Conservation (phyloP, 2,888 invertebrate genomes). For the Trilocha varians region DNA sequence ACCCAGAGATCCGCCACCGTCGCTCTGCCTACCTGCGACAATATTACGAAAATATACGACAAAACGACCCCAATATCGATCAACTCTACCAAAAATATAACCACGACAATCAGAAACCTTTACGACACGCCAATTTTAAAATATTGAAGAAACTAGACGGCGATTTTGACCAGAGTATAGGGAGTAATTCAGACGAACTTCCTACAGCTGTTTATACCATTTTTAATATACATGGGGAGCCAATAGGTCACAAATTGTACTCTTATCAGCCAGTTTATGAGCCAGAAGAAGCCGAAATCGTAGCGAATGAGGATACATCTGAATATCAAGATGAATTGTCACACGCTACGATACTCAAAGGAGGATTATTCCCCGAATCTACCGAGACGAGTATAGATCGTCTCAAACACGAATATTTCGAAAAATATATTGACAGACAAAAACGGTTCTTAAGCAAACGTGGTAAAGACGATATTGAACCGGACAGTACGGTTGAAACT, state of each 20-base stretch:
- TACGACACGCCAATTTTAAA: slow-evolving; percentile 62
- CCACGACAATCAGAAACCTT: slow-evolving; percentile 44
- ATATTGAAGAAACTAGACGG: slow-evolving; percentile 60
- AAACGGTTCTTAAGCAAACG: slow-evolving; percentile 52
- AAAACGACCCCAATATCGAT: slow-evolving; percentile 36
- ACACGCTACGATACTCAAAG: slow-evolving; percentile 57
- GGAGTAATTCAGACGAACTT: slow-evolving; percentile 39
- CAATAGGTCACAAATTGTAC: slow-evolving; percentile 60
- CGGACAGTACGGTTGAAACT: slow-evolving; percentile 24
- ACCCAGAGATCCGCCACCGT: slow-evolving; percentile 49
- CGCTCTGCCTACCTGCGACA: slow-evolving; percentile 56
- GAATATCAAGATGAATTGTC: slow-evolving; percentile 48
- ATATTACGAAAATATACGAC: slow-evolving; percentile 51
- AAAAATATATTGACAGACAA: slow-evolving; percentile 53
- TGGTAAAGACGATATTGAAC: slow-evolving; percentile 39
- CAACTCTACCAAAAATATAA: slow-evolving; percentile 64
- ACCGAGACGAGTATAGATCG: slow-evolving; percentile 46
- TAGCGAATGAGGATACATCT: slow-evolving; percentile 39
- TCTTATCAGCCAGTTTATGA: slow-evolving; percentile 66
- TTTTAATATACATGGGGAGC: slow-evolving; percentile 63
- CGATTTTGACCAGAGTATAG: slow-evolving; percentile 37
- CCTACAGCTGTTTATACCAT: slow-evolving; percentile 64
- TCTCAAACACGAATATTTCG: slow-evolving; percentile 62
- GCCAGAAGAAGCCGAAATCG: slow-evolving; percentile 52
- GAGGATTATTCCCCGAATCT: slow-evolving; percentile 46